phyloP scores from a whole-genome alignment of 2,113 vertebrate genomes.

The Gavia stellata region DNA sequence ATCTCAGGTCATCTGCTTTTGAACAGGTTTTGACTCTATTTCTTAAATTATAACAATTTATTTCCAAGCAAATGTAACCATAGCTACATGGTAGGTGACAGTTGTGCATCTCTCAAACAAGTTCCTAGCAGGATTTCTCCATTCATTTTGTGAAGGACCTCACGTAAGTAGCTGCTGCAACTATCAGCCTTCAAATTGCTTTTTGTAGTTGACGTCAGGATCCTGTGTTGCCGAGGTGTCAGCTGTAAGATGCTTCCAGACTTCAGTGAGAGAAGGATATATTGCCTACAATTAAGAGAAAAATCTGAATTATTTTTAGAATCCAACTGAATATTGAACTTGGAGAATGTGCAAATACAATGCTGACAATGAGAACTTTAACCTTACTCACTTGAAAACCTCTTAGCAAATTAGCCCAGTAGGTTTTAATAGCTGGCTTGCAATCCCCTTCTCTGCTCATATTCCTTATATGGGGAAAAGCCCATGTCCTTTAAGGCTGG shows the following conservation, averaged over 20 bases:
- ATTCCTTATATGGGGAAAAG: slow-evolving; percentile 8
- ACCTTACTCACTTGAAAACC: background rate
- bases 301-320: background rate
- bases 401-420: background rate
- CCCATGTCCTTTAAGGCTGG: background rate
- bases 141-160: rapidly evolving
- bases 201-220: background rate
- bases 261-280: background rate
- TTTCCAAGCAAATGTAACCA: background rate
- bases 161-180: background rate
- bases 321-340: background rate
- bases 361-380: background rate
- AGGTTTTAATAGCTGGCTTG: background rate
- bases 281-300: background rate
- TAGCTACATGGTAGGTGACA: background rate
- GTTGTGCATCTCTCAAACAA: background rate
- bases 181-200: background rate
- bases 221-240: background rate
- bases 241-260: background rate
- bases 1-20: background rate
- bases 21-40: background rate
- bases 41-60: background rate
- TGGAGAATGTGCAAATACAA: background rate
- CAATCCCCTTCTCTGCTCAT: background rate
- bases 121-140: background rate